phyloP scores from a whole-genome alignment of 1,140 invertebrate genomes.

The Heterodera schachtii region DNA sequence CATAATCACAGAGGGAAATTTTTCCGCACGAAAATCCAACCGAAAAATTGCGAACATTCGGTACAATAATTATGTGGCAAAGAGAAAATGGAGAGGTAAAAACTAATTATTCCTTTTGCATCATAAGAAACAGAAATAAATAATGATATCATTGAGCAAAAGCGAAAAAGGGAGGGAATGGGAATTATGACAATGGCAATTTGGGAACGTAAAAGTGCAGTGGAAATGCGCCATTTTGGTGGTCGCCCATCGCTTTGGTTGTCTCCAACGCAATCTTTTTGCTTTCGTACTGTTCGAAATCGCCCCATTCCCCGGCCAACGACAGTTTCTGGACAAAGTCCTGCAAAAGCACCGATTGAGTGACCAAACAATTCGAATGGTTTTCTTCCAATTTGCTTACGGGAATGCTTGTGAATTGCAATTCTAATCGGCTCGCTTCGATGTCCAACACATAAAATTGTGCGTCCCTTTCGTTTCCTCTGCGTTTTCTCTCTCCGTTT shows the following conservation, averaged over 20 bases:
- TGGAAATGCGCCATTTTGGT: not conserved
- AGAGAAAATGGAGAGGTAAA: too few species aligned
- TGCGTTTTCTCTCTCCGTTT: not conserved
- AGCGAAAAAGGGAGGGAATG: not conserved
- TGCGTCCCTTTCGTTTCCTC: not conserved
- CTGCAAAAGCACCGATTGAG: slow-evolving; percentile 20
- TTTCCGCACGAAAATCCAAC: not conserved
- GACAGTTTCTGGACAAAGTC: slow-evolving; percentile 24
- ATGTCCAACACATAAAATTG: slow-evolving; percentile 13
- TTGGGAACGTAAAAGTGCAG: slow-evolving; percentile 21
- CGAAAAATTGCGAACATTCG: not conserved
- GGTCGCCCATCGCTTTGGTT: not conserved
- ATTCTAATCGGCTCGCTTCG: slow-evolving; percentile 1
- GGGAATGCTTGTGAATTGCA: slow-evolving; percentile 15
- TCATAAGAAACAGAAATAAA: not conserved
- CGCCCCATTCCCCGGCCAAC: slow-evolving; percentile 31
- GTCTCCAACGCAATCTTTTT: slow-evolving; percentile 18
- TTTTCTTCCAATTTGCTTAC: not conserved
- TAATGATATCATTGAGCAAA: not conserved
- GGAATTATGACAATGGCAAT: not conserved
- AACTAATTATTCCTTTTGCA: not conserved
- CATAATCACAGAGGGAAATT: not conserved
- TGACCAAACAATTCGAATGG: not conserved
- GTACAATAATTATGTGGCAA: too few species aligned
- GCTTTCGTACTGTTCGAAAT: slow-evolving; percentile 26